Evolutionary conservation across 2,113 vertebrate genomes (phyloP).

Genomic region (Menura novaehollandiae): DNA sequence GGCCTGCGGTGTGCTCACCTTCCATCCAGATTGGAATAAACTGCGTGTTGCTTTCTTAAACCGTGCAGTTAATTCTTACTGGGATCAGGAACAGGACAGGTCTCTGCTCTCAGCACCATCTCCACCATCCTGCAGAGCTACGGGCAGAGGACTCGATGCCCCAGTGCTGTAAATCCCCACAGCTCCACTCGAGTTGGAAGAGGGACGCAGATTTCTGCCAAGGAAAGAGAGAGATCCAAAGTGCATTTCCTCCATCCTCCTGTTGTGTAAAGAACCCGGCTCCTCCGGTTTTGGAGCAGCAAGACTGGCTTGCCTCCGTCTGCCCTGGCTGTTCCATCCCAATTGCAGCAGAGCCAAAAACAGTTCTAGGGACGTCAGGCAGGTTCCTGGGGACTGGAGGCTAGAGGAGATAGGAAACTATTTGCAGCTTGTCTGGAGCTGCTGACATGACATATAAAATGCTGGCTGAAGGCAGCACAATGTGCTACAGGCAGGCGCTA

Average conservation of each 20-base stretch:
- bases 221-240: neutral
- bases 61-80: neutral
- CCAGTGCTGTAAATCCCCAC: neutral
- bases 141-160: fast-evolving
- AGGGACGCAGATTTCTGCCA: neutral
- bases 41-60: neutral
- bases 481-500: neutral
- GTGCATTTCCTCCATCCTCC: neutral
- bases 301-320: neutral
- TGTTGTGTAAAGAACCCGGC: fast-evolving
- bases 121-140: neutral
- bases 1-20: neutral
- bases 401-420: neutral
- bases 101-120: neutral
- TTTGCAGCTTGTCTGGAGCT: conserved; percentile 5
- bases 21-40: neutral
- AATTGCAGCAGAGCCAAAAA: neutral
- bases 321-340: neutral
- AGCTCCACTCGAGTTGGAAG: neutral
- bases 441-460: neutral
- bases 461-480: neutral
- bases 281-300: neutral
- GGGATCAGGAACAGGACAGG: neutral
- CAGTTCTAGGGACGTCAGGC: neutral
- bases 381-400: neutral